Evolutionary conservation across 2,113 vertebrate species (phyloP).

Genomic region (Ctenodactylus gundi): DNA sequence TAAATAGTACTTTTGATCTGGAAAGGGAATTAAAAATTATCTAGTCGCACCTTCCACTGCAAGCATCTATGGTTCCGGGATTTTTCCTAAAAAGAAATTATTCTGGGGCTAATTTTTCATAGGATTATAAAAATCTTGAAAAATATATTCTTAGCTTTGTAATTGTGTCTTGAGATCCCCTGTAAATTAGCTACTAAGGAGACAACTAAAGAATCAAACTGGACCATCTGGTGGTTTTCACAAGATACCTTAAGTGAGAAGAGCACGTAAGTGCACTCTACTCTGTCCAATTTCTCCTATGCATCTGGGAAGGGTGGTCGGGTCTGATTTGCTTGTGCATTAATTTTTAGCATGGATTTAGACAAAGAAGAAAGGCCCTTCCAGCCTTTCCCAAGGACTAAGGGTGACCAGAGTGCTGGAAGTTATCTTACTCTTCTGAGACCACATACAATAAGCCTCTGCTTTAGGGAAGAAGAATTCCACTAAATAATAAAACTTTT

Average conservation of each 20-base stretch:
- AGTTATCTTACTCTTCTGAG: neutral
- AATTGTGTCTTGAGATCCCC: neutral
- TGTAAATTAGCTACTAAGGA: neutral
- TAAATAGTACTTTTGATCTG: slow-evolving; percentile 40
- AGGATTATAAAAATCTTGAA: neutral
- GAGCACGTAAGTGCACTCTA: neutral
- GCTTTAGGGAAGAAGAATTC: neutral
- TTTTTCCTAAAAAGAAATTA: slow-evolving; percentile 49
- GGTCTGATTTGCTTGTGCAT: neutral
- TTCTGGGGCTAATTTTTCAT: slow-evolving; percentile 21
- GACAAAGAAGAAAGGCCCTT: slow-evolving; percentile 18
- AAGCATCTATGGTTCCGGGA: neutral
- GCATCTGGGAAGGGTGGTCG: slow-evolving; percentile 7
- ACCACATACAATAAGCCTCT: neutral
- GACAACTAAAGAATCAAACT: neutral
- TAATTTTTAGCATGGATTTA: neutral
- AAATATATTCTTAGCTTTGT: slow-evolving; percentile 31
- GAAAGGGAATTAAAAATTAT: slow-evolving; percentile 35
- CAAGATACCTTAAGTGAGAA: neutral
- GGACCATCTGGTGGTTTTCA: slow-evolving; percentile 26
- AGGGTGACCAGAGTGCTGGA: neutral
- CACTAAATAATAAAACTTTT: neutral
- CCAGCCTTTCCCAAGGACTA: neutral
- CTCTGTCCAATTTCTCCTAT: neutral
- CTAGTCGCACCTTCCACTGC: neutral